phyloP scores from a whole-genome alignment of 2,888 invertebrate species.

The Morinoia aosen region DNA sequence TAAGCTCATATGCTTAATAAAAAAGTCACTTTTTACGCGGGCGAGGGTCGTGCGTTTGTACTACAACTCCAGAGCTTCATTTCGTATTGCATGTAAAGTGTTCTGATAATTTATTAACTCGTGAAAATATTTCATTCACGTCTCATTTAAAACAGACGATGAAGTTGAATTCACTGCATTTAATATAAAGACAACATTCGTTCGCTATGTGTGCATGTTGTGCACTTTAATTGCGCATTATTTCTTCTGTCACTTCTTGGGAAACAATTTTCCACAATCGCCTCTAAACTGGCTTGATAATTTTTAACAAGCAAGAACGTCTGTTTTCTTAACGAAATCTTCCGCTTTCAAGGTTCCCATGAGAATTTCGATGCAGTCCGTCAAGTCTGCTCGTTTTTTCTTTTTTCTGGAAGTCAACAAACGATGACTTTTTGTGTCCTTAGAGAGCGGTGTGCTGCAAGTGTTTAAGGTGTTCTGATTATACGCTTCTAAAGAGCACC shows the following conservation, averaged over 20 bases:
- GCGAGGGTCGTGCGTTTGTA: too few relatives aligned
- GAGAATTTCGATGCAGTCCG: background rate
- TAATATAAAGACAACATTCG: too few relatives aligned
- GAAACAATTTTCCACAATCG: background rate
- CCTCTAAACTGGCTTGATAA: background rate
- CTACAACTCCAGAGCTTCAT: too few relatives aligned
- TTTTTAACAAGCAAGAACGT: background rate
- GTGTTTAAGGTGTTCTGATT: slow-evolving; percentile 13
- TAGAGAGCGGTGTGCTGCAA: background rate
- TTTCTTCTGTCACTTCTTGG: background rate
- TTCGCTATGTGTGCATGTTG: too few relatives aligned
- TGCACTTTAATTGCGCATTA: too few relatives aligned
- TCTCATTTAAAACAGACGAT: too few relatives aligned
- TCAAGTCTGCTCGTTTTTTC: background rate
- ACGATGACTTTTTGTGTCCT: background rate
- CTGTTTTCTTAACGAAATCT: background rate
- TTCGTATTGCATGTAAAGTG: too few relatives aligned
- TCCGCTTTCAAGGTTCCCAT: background rate
- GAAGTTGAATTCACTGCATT: too few relatives aligned
- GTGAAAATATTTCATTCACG: too few relatives aligned
- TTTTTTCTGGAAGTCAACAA: background rate
- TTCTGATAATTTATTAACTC: too few relatives aligned
- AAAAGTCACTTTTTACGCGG: too few relatives aligned
- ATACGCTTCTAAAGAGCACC: background rate
- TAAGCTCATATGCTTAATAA: too few relatives aligned